A percentile compares a stretch with the other conserved stretches of the same genome.
Evolutionary conservation across 2,888 invertebrate genomes (phyloP).

Genomic region (Cosmorhoe ocellata): DNA sequence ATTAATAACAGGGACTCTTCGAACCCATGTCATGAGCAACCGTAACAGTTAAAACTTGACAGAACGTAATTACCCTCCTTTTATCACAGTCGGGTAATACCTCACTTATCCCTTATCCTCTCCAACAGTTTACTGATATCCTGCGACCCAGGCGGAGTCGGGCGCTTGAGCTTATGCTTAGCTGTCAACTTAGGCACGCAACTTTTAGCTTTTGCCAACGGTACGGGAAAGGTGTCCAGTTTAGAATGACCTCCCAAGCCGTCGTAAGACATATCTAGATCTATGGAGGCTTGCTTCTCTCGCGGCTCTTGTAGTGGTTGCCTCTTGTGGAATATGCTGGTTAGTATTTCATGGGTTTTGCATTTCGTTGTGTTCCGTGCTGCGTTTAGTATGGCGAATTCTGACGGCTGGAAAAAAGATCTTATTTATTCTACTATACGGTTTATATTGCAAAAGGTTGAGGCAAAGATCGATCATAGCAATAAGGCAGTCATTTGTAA

Average conservation of each 20-base stretch:
- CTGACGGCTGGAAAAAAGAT: conserved; percentile 49
- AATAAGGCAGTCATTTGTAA: too few species aligned
- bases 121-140: conserved; percentile 17
- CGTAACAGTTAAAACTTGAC: not conserved
- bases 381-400: conserved; percentile 53
- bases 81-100: not conserved
- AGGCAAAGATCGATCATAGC: too few species aligned
- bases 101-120: conserved; percentile 5
- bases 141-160: conserved; percentile 7
- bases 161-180: conserved; percentile 17
- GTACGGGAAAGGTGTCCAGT: conserved; percentile 71
- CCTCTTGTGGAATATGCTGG: conserved; percentile 61
- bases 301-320: conserved; percentile 41
- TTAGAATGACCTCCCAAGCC: conserved; percentile 83
- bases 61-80: not conserved
- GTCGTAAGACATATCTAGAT: conserved; percentile 66
- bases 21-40: too few species aligned
- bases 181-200: conserved; percentile 53
- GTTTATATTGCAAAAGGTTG: too few species aligned
- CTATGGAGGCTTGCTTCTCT: conserved; percentile 28
- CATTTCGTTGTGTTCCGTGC: conserved; percentile 37
- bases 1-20: too few species aligned
- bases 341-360: conserved; percentile 35
- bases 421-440: too few species aligned
- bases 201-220: conserved; percentile 40